Percentiles rank a stretch among this genome's conserved stretches.
Evolutionary conservation across 1,140 invertebrate species (phyloP).

Genomic region (Ostrea edulis): DNA sequence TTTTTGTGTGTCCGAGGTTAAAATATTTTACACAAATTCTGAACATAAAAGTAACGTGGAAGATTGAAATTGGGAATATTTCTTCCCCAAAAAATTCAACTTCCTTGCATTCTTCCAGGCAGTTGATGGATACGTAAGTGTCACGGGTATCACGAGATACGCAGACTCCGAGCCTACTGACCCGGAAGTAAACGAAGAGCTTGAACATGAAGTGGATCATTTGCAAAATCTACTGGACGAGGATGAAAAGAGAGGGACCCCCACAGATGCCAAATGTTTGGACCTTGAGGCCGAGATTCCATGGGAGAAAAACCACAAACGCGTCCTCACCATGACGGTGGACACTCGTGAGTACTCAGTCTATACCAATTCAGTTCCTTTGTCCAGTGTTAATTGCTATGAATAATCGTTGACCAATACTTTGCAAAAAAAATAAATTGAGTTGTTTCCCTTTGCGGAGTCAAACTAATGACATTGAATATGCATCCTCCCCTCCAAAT

Average conservation of each 20-base stretch:
- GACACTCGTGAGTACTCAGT: neutral
- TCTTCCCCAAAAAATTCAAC: neutral
- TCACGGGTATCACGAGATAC: neutral
- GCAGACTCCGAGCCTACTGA: neutral
- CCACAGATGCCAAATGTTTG: neutral
- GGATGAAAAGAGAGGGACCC: neutral
- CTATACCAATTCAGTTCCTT: no score
- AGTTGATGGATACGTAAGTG: neutral
- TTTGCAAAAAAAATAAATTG: no score
- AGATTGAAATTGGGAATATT: no score
- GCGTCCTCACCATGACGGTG: constrained; percentile 18
- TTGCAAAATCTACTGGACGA: neutral
- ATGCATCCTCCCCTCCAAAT: no score
- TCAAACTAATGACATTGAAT: no score
- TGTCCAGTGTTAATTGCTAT: no score
- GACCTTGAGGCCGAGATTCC: neutral
- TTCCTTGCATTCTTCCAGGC: neutral
- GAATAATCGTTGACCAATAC: no score
- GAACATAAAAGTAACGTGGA: no score
- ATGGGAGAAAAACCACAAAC: neutral
- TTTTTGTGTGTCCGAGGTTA: no score
- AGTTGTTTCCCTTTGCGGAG: no score
- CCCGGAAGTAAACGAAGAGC: neutral
- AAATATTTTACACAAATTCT: no score
- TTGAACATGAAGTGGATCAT: neutral